Evolutionary conservation across 2,888 invertebrate species (phyloP).

Genomic region (Troides oblongomaculatus): DNA sequence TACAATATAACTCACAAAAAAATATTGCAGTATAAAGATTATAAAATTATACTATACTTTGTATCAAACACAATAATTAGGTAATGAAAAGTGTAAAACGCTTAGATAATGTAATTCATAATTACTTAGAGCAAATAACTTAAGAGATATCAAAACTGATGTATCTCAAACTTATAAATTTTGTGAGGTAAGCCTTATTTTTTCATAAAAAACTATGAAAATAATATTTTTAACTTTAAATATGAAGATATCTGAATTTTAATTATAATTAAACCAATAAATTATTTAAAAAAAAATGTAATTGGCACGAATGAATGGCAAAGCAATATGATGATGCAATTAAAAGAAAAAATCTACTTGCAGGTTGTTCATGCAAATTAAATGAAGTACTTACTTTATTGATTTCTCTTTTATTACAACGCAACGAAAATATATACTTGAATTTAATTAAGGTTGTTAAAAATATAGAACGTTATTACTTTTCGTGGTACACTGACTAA

Average conservation of each 20-base stretch:
- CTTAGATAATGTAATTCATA: too few species aligned
- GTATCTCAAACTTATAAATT: too few species aligned
- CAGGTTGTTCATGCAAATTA: background rate
- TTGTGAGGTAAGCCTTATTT: too few species aligned
- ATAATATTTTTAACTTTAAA: too few species aligned
- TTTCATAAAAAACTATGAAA: too few species aligned
- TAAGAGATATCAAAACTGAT: too few species aligned
- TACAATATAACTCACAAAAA: background rate
- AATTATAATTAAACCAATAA: background rate
- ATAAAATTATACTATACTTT: background rate
- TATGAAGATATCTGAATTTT: too few species aligned
- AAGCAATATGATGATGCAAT: background rate
- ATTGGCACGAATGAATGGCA: background rate
- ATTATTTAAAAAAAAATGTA: background rate
- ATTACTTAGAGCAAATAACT: too few species aligned
- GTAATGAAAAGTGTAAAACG: too few species aligned
- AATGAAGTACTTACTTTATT: constrained; percentile 2
- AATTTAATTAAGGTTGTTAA: background rate
- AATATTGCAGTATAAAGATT: background rate
- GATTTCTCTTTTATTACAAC: background rate
- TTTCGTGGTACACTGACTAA: constrained; percentile 11
- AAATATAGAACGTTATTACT: constrained; percentile 11
- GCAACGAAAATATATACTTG: background rate
- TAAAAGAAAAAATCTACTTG: background rate
- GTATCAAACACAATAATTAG: too few species aligned